Evolutionary conservation across 2,888 invertebrate species (phyloP).

Genomic region (Scrobipalpa costella): DNA sequence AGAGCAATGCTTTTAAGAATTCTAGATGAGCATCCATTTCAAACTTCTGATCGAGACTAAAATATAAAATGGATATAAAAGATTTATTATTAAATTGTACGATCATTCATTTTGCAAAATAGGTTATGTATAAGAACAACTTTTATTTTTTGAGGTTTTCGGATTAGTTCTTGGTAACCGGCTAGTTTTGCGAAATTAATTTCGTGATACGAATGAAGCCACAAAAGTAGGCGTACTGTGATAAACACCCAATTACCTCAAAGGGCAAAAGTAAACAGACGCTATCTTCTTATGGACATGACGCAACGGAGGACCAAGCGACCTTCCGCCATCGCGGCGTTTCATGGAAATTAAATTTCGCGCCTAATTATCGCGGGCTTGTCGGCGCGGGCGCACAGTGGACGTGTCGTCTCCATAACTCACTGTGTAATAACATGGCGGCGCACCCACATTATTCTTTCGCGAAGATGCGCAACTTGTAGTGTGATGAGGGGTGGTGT

Average conservation of each 20-base stretch:
- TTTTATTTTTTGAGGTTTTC: no score
- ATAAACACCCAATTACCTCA: conserved; percentile 19
- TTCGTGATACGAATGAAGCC: background rate
- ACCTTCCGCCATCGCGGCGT: conserved; percentile 45
- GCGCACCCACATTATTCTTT: conserved; percentile 52
- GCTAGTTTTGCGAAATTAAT: no score
- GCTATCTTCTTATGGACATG: conserved; percentile 20
- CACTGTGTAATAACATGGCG: conserved; percentile 72
- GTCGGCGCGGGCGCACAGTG: conserved; percentile 52
- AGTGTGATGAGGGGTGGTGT: conserved; percentile 42
- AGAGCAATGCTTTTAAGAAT: no score
- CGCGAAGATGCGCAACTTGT: conserved; percentile 63
- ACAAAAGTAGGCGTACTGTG: conserved; percentile 13
- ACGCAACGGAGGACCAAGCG: background rate
- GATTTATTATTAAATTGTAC: no score
- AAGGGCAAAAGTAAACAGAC: conserved; percentile 24
- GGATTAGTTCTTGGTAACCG: no score
- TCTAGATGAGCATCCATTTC: no score
- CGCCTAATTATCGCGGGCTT: conserved; percentile 72
- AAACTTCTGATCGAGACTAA: no score
- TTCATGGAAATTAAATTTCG: conserved; percentile 71
- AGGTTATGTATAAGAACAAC: no score
- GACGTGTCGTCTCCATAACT: conserved; percentile 74
- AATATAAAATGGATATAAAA: no score
- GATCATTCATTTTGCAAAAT: no score